These are phyloP conservation scores for Benthochromis sp. DNA, from an alignment of 2,113 vertebrate species.

Conservation along the genomic window DNA sequence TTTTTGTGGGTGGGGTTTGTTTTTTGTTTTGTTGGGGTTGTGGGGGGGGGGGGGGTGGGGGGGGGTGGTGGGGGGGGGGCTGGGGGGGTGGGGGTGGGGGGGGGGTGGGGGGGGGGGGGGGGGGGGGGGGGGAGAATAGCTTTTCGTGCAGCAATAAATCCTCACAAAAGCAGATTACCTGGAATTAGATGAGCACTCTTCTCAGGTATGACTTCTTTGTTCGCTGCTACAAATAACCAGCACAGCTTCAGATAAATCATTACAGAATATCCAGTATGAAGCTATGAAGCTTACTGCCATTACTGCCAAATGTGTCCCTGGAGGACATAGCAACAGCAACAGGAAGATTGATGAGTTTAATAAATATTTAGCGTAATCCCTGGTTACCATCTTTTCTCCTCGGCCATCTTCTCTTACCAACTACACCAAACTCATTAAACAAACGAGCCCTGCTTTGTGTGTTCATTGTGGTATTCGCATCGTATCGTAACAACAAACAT, in stretches of 20 bases:
- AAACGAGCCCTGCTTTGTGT: neutral
- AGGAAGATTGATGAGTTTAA: slow-evolving; percentile 29
- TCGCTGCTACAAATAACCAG: neutral
- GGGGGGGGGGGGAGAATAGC: neutral
- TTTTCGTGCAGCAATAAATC: neutral
- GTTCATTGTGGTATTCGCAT: neutral
- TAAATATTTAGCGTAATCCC: slow-evolving; percentile 59
- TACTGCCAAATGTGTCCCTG: slow-evolving; percentile 10
- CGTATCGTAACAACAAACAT: neutral
- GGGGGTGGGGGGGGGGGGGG: too few species aligned
- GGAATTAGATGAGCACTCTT: neutral
- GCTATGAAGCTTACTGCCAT: neutral
- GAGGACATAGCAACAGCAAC: slow-evolving; percentile 52
- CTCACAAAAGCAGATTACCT: neutral
- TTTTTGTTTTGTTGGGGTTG: too few species aligned
- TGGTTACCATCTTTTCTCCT: slow-evolving; percentile 26
- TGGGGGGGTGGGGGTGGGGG: too few species aligned
- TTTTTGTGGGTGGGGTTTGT: too few species aligned
- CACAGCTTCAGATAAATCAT: slow-evolving; percentile 32
- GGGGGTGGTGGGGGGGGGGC: too few species aligned
- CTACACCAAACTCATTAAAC: slow-evolving; percentile 13
- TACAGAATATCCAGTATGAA: neutral
- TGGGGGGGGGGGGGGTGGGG: too few species aligned
- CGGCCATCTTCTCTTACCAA: neutral
- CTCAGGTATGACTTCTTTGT: neutral